Base-by-base conservation (phyloP, 2,888 invertebrate genomes). In the Hybos culiciformis region DNA sequence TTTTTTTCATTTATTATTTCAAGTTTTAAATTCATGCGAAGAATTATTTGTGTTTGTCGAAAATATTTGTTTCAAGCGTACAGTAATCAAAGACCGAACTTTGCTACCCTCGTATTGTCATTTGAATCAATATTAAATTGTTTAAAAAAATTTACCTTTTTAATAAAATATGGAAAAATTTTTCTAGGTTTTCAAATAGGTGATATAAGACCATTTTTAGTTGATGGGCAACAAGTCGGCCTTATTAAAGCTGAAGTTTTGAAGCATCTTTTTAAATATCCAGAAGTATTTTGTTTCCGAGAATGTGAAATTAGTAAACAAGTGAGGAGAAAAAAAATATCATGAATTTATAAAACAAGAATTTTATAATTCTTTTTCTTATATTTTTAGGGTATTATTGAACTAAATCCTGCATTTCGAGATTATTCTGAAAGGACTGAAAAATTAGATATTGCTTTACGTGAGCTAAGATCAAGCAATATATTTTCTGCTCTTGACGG, bases 221-320 rank as follows among this genome's bases (percentile, higher is more conserved):
- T 92, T 40, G 85, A 83, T 60, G 88, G 85, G 43, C 81, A 83
- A 59, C 88, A 90, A 72, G 86, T 93, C 44, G 93, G 93, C 47
- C 70, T 92, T 49, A 78, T 93, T 53, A 75, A 84, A 53, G 80
- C 83, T 41, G 83, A 91, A 70, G 83, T 92, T 44, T 74, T 84
- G 68, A 79, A 80, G 63, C 78, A 86, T 60, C 71, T 92, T 48
- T 69, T 78, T 50, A 77, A 78, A 63, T 86, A 82, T 65, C 87
- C 91, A 34, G 82, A 88, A 73, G 83, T 83, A 70, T 68, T 65
- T 55, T 62, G 59, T 47, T 60, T 66, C 55, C 60, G 62, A 43
- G 60, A 64, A 50, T 61, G 61, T 52, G 62, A 62, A 53, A 55
- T 56, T 46, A 59, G 60, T 11, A 62, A 61, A 45, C 60, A 63